Base-by-base conservation (phyloP, 2,113 vertebrate genomes). In the Platanista minor region DNA sequence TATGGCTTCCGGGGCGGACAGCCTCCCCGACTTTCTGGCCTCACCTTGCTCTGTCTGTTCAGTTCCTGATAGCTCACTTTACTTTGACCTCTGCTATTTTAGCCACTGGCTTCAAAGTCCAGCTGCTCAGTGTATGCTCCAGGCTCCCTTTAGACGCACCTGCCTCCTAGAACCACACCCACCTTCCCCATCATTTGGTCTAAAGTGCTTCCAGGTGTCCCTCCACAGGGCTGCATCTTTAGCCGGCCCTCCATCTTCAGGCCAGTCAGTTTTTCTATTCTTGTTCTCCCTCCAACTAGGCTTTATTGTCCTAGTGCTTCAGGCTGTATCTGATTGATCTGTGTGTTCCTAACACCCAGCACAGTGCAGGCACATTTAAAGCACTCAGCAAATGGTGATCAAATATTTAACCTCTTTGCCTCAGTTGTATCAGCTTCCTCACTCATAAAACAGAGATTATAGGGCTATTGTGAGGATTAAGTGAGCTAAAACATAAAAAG, bases 241-340 rank as follows among this genome's bases (percentile, higher is more conserved):
- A 52, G 74, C 25, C 20, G 27, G 11, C 39, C 75, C 43, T 86
- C 54, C 39, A 75, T n/a, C 27, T 66, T 52, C 25, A 49, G 4
- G 27, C 8, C 0, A 1, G 33, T 52, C 15, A 8, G 12, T 39
- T 82, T 89, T 74, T 87, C 80, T 67, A 1, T 17, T 31, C 46
- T 54, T 36, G 25, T 59, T 41, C 3, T 71, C 39, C 18, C 4
- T 41, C 27, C 57, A 82, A 10, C 8, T 21, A 14, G 17, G 43
- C 7, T 29, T 29, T 21, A 36, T 39, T 12, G 10, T 23, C 41
- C 14, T 18, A 12, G 9, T 77, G 41, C 27, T 71, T 6, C 0
- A 0, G 4, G 8, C 21, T 39, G 33, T n/a, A 27, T 11, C 43
- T 92, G 9, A 81, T 0, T 2, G 8, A 57, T 33, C 57, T 23